phyloP scores from a whole-genome alignment of 1,140 invertebrate species.

The Halyomorpha halys region DNA sequence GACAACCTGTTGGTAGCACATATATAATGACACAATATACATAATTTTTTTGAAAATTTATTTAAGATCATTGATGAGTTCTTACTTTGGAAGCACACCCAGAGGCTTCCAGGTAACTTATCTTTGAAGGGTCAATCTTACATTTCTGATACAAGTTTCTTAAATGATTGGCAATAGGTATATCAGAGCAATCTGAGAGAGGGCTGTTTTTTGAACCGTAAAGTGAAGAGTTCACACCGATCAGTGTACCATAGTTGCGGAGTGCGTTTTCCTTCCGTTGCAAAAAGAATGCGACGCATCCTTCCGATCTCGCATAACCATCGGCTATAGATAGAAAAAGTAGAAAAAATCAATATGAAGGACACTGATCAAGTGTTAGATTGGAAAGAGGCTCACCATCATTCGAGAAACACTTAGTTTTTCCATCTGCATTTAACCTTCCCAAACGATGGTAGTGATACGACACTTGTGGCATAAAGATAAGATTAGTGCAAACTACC shows the following conservation, averaged over 20 bases:
- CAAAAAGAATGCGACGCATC: slow-evolving; percentile 41
- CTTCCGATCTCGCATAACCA: slow-evolving; percentile 30
- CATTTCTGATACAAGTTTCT: slow-evolving; percentile 12
- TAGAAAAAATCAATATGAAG: background rate
- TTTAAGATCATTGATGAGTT: too few species aligned
- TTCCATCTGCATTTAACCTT: slow-evolving; percentile 54
- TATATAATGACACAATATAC: too few species aligned
- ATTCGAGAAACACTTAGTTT: slow-evolving; percentile 56
- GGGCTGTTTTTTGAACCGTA: background rate
- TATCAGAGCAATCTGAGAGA: slow-evolving; percentile 1
- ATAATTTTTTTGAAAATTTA: too few species aligned
- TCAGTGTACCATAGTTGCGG: slow-evolving; percentile 7
- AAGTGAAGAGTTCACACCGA: background rate
- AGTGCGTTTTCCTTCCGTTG: slow-evolving; percentile 43
- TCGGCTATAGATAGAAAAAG: slow-evolving; percentile 28
- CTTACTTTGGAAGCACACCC: slow-evolving; percentile 33
- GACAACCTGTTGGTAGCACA: slow-evolving; percentile 20
- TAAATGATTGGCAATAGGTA: slow-evolving; percentile 1
- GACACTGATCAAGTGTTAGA: background rate
- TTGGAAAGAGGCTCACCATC: slow-evolving; percentile 39
- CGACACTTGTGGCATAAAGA: slow-evolving; percentile 51
- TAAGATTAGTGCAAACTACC: slow-evolving; percentile 51
- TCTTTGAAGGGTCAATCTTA: slow-evolving; percentile 45
- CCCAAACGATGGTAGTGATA: slow-evolving; percentile 48
- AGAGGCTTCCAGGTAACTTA: slow-evolving; percentile 34